These are phyloP conservation scores for Lithobates pipiens DNA, from an alignment of 2,797 vertebrate species.

Conservation along the genomic window DNA sequence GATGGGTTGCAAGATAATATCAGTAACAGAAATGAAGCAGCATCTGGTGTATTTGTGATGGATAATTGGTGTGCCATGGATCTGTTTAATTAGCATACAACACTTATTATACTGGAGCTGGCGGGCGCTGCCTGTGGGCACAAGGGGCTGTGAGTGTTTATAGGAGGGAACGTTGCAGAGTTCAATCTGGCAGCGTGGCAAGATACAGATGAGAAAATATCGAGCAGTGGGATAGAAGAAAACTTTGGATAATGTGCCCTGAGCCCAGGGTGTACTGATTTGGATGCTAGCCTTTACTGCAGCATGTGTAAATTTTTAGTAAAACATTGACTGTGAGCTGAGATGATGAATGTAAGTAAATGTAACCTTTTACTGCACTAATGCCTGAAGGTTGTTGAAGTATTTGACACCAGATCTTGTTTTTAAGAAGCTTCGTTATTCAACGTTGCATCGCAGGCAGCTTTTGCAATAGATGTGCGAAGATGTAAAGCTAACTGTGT, in stretches of 20 bases:
- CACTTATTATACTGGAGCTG: constrained; percentile 31
- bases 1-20: constrained; percentile 3
- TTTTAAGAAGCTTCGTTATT: not conserved
- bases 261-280: not conserved
- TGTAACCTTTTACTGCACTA: not conserved
- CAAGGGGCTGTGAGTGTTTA: constrained; percentile 29
- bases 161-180: constrained; percentile 14
- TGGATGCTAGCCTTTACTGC: constrained; percentile 1
- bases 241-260: constrained; percentile 15
- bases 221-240: constrained; percentile 25
- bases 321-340: not conserved
- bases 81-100: constrained; percentile 41
- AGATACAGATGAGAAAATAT: constrained; percentile 34
- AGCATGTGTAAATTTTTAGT: not conserved
- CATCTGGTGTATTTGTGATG: constrained; percentile 50
- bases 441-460: not conserved
- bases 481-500: not conserved
- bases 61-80: constrained; percentile 41
- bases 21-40: constrained; percentile 29
- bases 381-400: not conserved
- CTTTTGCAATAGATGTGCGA: not conserved
- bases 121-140: constrained; percentile 22
- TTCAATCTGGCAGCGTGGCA: constrained; percentile 33
- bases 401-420: not conserved
- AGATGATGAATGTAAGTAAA: not conserved